Evolutionary conservation across 2,113 vertebrate species (phyloP), one percentile per base, ranked within the genome.

Genomic region (Peucedramus taeniatus): DNA sequence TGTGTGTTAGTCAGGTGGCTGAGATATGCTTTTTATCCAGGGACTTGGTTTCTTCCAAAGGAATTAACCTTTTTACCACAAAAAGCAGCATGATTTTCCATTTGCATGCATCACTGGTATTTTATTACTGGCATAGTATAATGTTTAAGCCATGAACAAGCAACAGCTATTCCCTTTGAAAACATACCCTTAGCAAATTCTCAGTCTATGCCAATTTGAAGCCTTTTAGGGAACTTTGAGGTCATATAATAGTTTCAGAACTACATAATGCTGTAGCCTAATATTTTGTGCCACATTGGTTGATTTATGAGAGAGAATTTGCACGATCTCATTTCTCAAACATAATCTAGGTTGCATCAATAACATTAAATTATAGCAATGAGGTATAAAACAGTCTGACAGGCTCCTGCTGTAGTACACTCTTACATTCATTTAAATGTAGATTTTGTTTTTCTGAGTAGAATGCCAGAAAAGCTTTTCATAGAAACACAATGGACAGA

Each of bases 21-120:
- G 80, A 94, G 90, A 89, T 76, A 65, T 49, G 92, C 82, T 96
- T 93, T 92, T 89, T 90, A 93, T 95, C 96, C 89, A 90, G 87
- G 87, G 97, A 97, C 93, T 76, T 94, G 94, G 88, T 93, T 94
- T 98, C 97, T 98, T 98, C 98, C 89, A 94, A 98, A 98, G 97
- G 95, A 98, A 99, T 99, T 97, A 98, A 98, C 98, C 95, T 98
- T 98, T 98, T 97, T 97, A 96, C 93, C 90, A 94, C 86, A 96
- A 93, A 94, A 95, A 94, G 91, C 81, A 91, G 83, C 71, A 77
- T 3, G 6, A 89, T 94, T 97, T 94, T 93, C 65, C 93, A 91
- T 96, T 95, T 97, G 92, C 94, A 96, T 96, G 89, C 94, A 96
- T 96, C 93, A 87, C 80, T 96, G 93, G 90, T 86, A 86, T 94